A percentile compares a stretch with the other conserved stretches of the same genome.
phyloP scores from a whole-genome alignment of 2,797 vertebrate genomes.

The Antennarius maculatus region DNA sequence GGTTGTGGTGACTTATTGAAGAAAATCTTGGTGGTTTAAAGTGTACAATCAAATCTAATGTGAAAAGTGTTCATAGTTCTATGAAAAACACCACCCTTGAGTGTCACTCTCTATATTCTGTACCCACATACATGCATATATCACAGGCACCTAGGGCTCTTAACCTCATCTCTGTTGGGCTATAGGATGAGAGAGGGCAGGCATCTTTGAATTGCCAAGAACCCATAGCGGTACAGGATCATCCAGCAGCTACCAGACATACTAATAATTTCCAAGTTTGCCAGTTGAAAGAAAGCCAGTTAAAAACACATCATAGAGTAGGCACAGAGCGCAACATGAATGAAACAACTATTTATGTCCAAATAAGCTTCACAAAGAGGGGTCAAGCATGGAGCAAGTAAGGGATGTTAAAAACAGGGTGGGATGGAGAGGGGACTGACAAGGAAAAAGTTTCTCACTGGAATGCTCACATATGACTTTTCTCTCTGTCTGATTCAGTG shows the following conservation, averaged over 20 bases:
- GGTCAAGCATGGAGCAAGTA: constrained; percentile 72
- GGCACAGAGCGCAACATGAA: constrained; percentile 46
- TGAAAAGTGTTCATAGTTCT: constrained; percentile 65
- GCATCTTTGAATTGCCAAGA: constrained; percentile 75
- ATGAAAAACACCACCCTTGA: constrained; percentile 45
- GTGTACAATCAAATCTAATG: constrained; percentile 83
- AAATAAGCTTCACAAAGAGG: constrained; percentile 77
- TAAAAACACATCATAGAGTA: constrained; percentile 46
- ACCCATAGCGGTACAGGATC: constrained; percentile 76
- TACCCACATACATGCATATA: constrained; percentile 41
- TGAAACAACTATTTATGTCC: constrained; percentile 66
- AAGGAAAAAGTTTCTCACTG: constrained; percentile 71
- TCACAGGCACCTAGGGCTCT: constrained; percentile 50
- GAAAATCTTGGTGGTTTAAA: constrained; percentile 80
- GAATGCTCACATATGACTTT: constrained; percentile 90
- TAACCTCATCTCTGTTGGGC: constrained; percentile 27
- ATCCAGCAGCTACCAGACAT: constrained; percentile 82
- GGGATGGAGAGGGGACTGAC: constrained; percentile 2
- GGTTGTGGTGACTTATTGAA: constrained; percentile 57
- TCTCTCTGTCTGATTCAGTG: constrained; percentile 85
- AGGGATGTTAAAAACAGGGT: constrained; percentile 40
- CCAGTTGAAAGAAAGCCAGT: constrained; percentile 39
- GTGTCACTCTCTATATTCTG: constrained; percentile 63
- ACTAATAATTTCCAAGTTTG: constrained; percentile 66
- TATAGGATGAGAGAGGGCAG: constrained; percentile 52